Conservation (phyloP, 2,113 vertebrate species). For the Triplophysa siluroides region DNA sequence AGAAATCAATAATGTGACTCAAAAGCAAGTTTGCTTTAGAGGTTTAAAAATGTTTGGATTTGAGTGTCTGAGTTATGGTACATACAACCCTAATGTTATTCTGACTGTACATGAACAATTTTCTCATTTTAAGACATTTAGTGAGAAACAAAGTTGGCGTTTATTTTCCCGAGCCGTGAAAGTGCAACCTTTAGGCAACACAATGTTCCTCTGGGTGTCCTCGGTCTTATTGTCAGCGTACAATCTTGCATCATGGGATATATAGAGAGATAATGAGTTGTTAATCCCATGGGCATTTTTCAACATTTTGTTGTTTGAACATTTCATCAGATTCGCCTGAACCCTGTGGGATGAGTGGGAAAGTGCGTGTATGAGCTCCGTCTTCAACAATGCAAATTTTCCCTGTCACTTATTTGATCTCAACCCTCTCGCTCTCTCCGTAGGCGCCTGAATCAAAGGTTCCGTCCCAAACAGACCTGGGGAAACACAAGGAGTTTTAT, state of each 20-base stretch:
- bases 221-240: constrained; percentile 6
- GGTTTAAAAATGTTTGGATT: no score
- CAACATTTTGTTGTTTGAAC: constrained; percentile 66
- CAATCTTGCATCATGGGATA: constrained; percentile 14
- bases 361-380: constrained; percentile 62
- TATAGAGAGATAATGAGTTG: constrained; percentile 6
- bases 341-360: constrained; percentile 59
- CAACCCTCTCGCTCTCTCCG: constrained; percentile 34
- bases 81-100: no score
- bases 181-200: not conserved
- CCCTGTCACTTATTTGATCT: constrained; percentile 74
- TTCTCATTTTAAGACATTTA: not conserved
- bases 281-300: constrained; percentile 58
- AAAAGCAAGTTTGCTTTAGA: no score
- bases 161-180: not conserved
- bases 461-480: constrained; percentile 71
- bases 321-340: constrained; percentile 63
- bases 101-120: not conserved
- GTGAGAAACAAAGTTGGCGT: not conserved
- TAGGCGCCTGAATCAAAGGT: constrained; percentile 66
- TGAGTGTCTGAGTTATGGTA: no score
- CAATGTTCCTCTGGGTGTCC: not conserved
- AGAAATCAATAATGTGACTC: no score
- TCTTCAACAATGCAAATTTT: constrained; percentile 74
- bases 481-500: constrained; percentile 69